phyloP scores from a whole-genome alignment of 2,113 vertebrate species.

The Neogale vison region DNA sequence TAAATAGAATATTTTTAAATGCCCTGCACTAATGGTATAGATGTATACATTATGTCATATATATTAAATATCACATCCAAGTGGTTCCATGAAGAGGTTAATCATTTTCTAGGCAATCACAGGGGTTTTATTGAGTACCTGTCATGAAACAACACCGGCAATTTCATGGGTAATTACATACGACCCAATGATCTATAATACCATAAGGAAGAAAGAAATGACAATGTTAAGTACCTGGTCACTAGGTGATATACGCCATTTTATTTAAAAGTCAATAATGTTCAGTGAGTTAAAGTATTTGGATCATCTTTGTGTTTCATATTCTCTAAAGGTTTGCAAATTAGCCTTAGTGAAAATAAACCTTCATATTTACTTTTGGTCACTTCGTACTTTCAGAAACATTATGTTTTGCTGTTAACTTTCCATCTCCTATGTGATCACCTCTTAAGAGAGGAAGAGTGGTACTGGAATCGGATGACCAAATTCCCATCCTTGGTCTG shows the following conservation, averaged over 20 bases:
- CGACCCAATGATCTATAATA: neutral
- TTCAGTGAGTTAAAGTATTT: neutral
- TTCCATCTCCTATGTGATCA: neutral
- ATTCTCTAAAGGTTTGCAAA: neutral
- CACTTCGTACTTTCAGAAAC: neutral
- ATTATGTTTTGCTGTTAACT: neutral
- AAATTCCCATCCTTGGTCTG: rapidly evolving
- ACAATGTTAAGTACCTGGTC: neutral
- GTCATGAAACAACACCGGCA: neutral
- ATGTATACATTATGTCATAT: neutral
- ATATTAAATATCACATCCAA: neutral
- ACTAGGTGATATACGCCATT: neutral
- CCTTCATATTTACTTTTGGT: neutral
- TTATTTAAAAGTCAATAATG: neutral
- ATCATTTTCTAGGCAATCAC: neutral
- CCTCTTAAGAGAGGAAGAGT: neutral
- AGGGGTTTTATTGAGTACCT: neutral
- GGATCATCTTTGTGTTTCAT: neutral
- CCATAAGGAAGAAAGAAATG: neutral
- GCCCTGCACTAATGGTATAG: neutral
- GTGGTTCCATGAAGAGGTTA: neutral
- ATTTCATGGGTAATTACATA: neutral
- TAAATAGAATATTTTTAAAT: conserved; percentile 40
- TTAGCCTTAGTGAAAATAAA: neutral
- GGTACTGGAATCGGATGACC: neutral